Evolutionary conservation across 2,888 invertebrate species (phyloP).

Genomic region (Arenicola marina): DNA sequence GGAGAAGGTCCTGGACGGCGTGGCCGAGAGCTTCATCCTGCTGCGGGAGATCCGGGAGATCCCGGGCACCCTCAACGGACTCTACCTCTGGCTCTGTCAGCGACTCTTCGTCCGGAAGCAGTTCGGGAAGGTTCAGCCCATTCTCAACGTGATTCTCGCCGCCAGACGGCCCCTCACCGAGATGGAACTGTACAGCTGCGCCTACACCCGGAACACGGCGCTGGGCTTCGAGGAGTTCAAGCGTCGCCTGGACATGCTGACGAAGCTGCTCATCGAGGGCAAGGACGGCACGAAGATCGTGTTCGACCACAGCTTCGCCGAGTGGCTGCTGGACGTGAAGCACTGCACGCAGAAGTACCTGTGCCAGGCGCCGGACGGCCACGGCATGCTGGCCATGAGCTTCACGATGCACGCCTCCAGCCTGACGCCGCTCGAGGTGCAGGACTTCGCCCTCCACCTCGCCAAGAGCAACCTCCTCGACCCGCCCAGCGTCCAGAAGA

Average conservation of each 20-base stretch:
- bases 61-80: conserved; percentile 91
- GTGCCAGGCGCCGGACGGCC: conserved; percentile 77
- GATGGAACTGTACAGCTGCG: conserved; percentile 78
- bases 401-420: conserved; percentile 68
- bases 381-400: conserved; percentile 70
- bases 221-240: conserved; percentile 64
- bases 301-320: conserved; percentile 93
- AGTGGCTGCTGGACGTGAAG: conserved; percentile 96
- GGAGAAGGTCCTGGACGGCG: conserved; percentile 73
- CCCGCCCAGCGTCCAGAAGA: conserved; percentile 64
- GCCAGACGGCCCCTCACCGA: conserved; percentile 80
- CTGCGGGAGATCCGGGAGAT: conserved; percentile 87
- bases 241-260: conserved; percentile 44
- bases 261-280: conserved; percentile 73
- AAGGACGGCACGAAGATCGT: conserved; percentile 69
- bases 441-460: conserved; percentile 65
- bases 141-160: conserved; percentile 85
- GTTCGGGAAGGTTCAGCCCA: conserved; percentile 74
- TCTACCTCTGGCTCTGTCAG: conserved; percentile 94
- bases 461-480: conserved; percentile 53
- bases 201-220: conserved; percentile 77
- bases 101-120: conserved; percentile 84
- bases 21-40: conserved; percentile 90
- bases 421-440: conserved; percentile 57
- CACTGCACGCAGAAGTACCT: conserved; percentile 94